phyloP scores from a whole-genome alignment of 2,113 vertebrate genomes.

The Gadus chalcogrammus region DNA sequence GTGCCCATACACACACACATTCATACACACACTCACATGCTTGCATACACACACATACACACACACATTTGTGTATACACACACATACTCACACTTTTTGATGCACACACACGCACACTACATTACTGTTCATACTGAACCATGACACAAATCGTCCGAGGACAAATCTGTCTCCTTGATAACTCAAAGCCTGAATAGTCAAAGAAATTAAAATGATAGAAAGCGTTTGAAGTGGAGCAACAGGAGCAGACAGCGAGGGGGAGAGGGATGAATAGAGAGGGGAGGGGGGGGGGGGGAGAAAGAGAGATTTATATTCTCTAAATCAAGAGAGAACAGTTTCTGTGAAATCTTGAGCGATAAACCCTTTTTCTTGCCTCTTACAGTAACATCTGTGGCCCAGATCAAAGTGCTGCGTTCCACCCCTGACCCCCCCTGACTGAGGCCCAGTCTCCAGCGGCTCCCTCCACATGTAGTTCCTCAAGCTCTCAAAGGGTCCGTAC shows the following conservation, averaged over 20 bases:
- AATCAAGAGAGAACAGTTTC: not conserved
- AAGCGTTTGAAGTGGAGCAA: not conserved
- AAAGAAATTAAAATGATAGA: not conserved
- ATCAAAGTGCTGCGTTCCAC: not conserved
- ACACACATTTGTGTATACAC: not conserved
- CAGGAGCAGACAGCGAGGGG: not conserved
- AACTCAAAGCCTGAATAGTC: not conserved
- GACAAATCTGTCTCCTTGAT: not conserved
- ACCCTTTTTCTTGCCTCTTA: not conserved
- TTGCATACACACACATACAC: not conserved
- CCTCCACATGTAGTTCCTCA: not conserved
- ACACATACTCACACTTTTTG: not conserved
- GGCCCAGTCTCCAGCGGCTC: not conserved
- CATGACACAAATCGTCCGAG: not conserved
- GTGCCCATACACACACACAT: not conserved
- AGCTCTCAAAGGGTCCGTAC: not conserved
- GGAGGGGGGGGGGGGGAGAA: not conserved
- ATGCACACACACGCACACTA: not conserved
- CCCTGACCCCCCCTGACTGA: not conserved
- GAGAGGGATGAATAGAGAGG: not conserved
- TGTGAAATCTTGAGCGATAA: not conserved
- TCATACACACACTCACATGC: not conserved
- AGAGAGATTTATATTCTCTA: not conserved
- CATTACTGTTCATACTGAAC: not conserved
- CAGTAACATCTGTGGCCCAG: not conserved